A percentile compares a stretch with the other conserved stretches of the same genome.
These are phyloP conservation scores for Porites australiensis DNA, from an alignment of 64 coral and sea anemone species.

Conservation along the genomic window DNA sequence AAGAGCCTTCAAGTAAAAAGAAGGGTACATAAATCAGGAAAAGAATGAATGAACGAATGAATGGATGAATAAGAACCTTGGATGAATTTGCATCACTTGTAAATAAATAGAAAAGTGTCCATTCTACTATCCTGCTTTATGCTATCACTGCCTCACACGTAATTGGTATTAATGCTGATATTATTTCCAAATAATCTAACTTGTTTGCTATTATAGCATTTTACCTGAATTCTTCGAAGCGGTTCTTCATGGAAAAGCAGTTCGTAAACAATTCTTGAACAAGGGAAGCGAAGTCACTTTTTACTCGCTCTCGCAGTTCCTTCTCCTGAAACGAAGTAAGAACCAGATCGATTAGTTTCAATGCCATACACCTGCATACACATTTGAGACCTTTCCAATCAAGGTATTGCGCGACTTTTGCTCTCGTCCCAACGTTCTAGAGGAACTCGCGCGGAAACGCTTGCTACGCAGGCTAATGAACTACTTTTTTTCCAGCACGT, in stretches of 20 bases:
- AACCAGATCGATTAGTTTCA: neutral
- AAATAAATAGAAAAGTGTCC: too few species aligned
- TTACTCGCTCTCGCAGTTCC: constrained; percentile 85
- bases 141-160: too few species aligned
- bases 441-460: too few species aligned
- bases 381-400: too few species aligned
- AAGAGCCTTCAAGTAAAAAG: constrained; percentile 57
- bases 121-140: too few species aligned
- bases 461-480: too few species aligned
- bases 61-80: too few species aligned
- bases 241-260: constrained; percentile 97
- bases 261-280: constrained; percentile 92
- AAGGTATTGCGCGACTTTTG: too few species aligned
- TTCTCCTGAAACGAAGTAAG: constrained; percentile 73
- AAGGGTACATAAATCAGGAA: neutral
- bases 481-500: too few species aligned
- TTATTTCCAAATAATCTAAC: neutral
- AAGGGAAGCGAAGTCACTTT: constrained; percentile 87
- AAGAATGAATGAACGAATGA: neutral
- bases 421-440: too few species aligned
- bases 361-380: neutral
- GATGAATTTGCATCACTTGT: too few species aligned
- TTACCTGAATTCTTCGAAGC: constrained; percentile 98
- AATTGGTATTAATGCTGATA: too few species aligned
- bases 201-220: neutral